Evolutionary conservation across 2,797 vertebrate species (phyloP), one percentile per base, ranked within the genome.

Genomic region (Alosa sapidissima): DNA sequence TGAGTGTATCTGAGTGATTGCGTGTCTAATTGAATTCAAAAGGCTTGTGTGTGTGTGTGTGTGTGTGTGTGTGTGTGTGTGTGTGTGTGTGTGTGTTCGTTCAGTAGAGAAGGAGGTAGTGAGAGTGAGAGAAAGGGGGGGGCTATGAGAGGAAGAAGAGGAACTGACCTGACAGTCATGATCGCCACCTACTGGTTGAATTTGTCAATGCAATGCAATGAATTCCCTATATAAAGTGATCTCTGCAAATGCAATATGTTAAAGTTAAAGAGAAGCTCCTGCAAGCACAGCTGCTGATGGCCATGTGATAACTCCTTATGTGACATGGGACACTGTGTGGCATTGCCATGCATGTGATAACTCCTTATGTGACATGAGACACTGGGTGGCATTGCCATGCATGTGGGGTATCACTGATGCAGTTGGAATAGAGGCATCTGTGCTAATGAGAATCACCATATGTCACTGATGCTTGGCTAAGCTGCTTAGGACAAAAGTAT

Each of bases 51-150:
- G 55, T 58, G 55, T 58, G 55, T 58, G 55, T 58, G 19, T 28
- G 60, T n/a, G n/a, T n/a, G n/a, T n/a, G n/a, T n/a, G n/a, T n/a
- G n/a, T n/a, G 60, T 65, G 60, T 65, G n/a, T 65, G 60, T 65
- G n/a, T 65, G n/a, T n/a, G 60, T 65, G 60, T 65, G n/a, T 65
- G 60, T 65, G n/a, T 65, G n/a, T n/a, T 65, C n/a, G n/a, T n/a
- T 65, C n/a, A 19, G 6, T n/a, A 65, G 60, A 65, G n/a, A 65
- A 9, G n/a, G 6, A 65, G 16, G n/a, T n/a, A 65, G 60, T 24
- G 60, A 28, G 60, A 10, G 60, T 9, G 60, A 65, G 60, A 65
- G n/a, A 28, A 7, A 9, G 48, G n/a, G 7, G 6, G 24, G 24
- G 0, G 3, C 60, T 65, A 8, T 36, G 28, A 16, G 28, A 72